Percentiles rank a stretch among this genome's conserved stretches.
Evolutionary conservation across 2,113 vertebrate species (phyloP).

Genomic region (Syngnathoides biaculeatus): DNA sequence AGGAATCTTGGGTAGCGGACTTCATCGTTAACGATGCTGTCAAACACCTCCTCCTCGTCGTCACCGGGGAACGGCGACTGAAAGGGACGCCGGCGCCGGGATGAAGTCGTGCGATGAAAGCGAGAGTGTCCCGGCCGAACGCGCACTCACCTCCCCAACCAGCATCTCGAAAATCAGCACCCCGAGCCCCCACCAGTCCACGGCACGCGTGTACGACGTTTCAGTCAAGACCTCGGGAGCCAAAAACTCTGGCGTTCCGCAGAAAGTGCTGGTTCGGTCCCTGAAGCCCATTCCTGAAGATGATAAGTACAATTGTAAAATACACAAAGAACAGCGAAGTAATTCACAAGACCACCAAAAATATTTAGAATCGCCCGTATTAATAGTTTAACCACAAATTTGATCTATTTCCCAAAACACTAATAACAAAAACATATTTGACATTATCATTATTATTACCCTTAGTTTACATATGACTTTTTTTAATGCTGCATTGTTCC

Average conservation of each 20-base stretch:
- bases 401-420: no score
- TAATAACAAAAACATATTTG: no score
- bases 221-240: constrained; percentile 97
- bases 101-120: not conserved
- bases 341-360: not conserved
- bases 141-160: constrained; percentile 88
- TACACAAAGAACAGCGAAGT: not conserved
- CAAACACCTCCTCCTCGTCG: constrained; percentile 98
- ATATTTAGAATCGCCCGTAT: not conserved
- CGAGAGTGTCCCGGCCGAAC: not conserved
- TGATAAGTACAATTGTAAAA: not conserved
- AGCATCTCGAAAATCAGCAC: constrained; percentile 99
- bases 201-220: constrained; percentile 94
- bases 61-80: constrained; percentile 98
- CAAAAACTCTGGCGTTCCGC: constrained; percentile 96
- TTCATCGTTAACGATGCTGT: constrained; percentile 99
- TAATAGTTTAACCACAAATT: no score
- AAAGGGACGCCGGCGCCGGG: not conserved
- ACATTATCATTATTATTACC: no score
- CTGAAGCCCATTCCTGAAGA: constrained; percentile 94
- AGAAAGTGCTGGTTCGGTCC: constrained; percentile 97
- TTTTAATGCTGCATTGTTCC: not conserved
- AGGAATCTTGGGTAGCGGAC: constrained; percentile 95
- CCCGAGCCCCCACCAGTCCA: constrained; percentile 99
- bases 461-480: no score